Evolutionary conservation across 2,888 invertebrate genomes (phyloP).

Genomic region (Nymphalis c-album): DNA sequence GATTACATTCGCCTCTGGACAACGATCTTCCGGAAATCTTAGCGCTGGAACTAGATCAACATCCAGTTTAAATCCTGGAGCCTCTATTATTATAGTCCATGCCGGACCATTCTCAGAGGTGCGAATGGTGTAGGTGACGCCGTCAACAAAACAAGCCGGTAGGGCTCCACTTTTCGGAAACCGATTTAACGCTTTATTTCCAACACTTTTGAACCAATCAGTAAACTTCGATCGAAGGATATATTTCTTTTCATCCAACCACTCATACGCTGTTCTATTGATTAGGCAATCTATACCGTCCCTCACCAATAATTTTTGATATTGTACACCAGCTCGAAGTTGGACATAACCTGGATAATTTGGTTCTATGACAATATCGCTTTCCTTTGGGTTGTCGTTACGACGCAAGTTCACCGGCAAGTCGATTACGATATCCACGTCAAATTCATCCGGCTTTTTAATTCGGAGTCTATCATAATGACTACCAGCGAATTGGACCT

Average conservation of each 20-base stretch:
- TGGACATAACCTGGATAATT: constrained; percentile 72
- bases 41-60: constrained; percentile 80
- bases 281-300: constrained; percentile 53
- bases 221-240: constrained; percentile 71
- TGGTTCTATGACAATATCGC: constrained; percentile 63
- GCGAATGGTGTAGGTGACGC: constrained; percentile 61
- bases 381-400: constrained; percentile 48
- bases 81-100: constrained; percentile 71
- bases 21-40: constrained; percentile 67
- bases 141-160: constrained; percentile 49
- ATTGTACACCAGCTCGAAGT: constrained; percentile 64
- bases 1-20: constrained; percentile 52
- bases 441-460: constrained; percentile 76
- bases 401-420: constrained; percentile 65
- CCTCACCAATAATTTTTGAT: constrained; percentile 51
- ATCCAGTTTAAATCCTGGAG: constrained; percentile 58
- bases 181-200: constrained; percentile 63
- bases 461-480: constrained; percentile 82
- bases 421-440: constrained; percentile 80
- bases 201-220: constrained; percentile 79
- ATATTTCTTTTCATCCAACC: constrained; percentile 66
- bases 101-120: constrained; percentile 76
- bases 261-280: constrained; percentile 61
- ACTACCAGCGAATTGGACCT: constrained; percentile 81
- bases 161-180: constrained; percentile 40